A percentile compares a stretch with the other conserved stretches of the same genome.
Evolutionary conservation across 2,113 vertebrate species (phyloP).

Genomic region (Lepisosteus osseus): DNA sequence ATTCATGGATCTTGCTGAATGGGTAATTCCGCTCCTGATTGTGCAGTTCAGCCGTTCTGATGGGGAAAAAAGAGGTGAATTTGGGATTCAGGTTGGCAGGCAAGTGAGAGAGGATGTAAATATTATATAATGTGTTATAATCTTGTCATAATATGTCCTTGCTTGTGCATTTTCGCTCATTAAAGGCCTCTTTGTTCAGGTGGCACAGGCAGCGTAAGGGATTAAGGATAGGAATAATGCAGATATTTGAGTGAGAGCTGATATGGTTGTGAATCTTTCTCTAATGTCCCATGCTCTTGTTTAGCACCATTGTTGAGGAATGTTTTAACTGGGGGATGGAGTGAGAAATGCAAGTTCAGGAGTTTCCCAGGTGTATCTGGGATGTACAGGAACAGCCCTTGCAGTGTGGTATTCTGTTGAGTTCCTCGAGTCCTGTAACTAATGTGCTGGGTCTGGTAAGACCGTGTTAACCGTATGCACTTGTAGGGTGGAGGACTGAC

Average conservation of each 20-base stretch:
- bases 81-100: slow-evolving; percentile 33
- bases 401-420: no score
- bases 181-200: slow-evolving; percentile 53
- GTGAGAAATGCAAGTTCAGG: no score
- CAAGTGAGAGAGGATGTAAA: slow-evolving; percentile 42
- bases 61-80: slow-evolving; percentile 24
- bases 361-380: no score
- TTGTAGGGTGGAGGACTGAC: no score
- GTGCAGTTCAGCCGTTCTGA: slow-evolving; percentile 19
- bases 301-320: neutral
- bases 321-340: neutral
- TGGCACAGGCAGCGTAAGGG: slow-evolving; percentile 56
- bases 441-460: no score
- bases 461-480: no score
- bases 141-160: slow-evolving; percentile 49
- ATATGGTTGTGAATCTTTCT: no score
- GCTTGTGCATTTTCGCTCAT: slow-evolving; percentile 52
- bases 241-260: no score
- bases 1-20: slow-evolving; percentile 52
- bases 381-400: no score
- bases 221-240: slow-evolving; percentile 44
- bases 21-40: slow-evolving; percentile 28
- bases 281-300: neutral
- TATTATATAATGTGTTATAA: slow-evolving; percentile 59
- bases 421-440: no score